Evolutionary conservation across 2,888 invertebrate genomes (phyloP).

Genomic region (Drosophila anomalata): DNA sequence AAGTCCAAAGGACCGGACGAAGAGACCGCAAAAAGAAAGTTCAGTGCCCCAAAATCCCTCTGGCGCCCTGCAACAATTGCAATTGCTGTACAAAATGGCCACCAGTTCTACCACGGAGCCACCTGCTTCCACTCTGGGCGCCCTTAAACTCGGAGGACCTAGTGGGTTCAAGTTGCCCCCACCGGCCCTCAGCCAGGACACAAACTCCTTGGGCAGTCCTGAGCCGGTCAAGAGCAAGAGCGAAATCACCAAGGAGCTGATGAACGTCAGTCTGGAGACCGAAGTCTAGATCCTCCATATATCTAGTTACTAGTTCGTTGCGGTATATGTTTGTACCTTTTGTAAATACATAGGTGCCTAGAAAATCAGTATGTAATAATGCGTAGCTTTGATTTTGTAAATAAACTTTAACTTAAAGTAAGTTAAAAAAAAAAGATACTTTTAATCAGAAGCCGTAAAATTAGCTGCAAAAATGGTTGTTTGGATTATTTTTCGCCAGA

Average conservation of each 20-base stretch:
- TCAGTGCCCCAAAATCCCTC: constrained; percentile 79
- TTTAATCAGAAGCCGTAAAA: background rate
- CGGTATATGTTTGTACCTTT: constrained; percentile 1
- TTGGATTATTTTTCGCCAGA: background rate
- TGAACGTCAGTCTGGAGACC: constrained; percentile 85
- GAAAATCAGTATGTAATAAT: constrained; percentile 23
- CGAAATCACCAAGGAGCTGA: constrained; percentile 86
- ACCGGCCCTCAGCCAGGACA: constrained; percentile 51
- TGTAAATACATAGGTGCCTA: constrained; percentile 32
- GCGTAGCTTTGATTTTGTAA: constrained; percentile 33
- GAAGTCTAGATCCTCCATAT: constrained; percentile 54
- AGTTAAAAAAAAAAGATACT: background rate
- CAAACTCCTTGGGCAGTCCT: constrained; percentile 34
- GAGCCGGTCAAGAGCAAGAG: constrained; percentile 42
- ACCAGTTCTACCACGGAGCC: constrained; percentile 49
- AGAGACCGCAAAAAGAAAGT: constrained; percentile 26
- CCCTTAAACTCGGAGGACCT: constrained; percentile 42
- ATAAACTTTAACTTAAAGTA: constrained; percentile 23
- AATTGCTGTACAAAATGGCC: constrained; percentile 82
- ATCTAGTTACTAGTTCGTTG: constrained; percentile 27
- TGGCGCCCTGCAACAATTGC: constrained; percentile 81
- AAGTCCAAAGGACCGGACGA: constrained; percentile 29
- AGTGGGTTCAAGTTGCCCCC: constrained; percentile 60
- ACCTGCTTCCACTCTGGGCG: constrained; percentile 21
- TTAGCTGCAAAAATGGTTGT: background rate